Evolutionary conservation across 2,797 vertebrate genomes (phyloP).

Genomic region (Coregonus sp.): DNA sequence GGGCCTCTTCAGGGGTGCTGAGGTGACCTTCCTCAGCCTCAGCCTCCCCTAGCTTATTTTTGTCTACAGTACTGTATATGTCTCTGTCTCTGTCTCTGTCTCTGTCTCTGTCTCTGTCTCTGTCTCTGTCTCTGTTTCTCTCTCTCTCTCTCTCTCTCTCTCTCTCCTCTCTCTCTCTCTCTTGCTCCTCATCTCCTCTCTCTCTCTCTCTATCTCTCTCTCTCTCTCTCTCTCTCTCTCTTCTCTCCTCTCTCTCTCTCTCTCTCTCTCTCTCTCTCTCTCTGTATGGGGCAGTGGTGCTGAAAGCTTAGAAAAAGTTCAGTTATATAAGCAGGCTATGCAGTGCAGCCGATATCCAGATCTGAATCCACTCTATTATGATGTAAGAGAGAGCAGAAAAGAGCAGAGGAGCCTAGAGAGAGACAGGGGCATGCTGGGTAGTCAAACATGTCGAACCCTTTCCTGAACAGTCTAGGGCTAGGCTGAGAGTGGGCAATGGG

Average conservation of each 20-base stretch:
- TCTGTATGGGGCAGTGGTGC: slow-evolving; percentile 46
- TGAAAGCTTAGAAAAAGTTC: slow-evolving; percentile 53
- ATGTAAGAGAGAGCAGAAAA: slow-evolving; percentile 58
- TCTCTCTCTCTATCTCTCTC: slow-evolving; percentile 17
- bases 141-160: no score
- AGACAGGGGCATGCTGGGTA: slow-evolving; percentile 64
- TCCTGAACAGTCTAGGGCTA: slow-evolving; percentile 36
- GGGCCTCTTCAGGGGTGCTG: slow-evolving; percentile 1
- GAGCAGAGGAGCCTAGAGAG: slow-evolving; percentile 24
- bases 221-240: slow-evolving; percentile 25
- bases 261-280: slow-evolving; percentile 37
- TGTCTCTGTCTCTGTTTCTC: no score
- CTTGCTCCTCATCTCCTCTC: no score
- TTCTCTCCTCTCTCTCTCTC: not conserved
- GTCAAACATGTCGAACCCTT: slow-evolving; percentile 58
- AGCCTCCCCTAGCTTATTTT: not conserved
- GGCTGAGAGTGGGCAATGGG: not conserved
- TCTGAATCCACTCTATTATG: slow-evolving; percentile 65
- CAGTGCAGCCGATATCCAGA: slow-evolving; percentile 64
- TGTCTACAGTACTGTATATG: not conserved
- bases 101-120: no score
- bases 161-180: no score
- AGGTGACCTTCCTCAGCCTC: not conserved
- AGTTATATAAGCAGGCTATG: slow-evolving; percentile 70
- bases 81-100: no score